Percentiles rank a stretch among this genome's conserved stretches.
Evolutionary conservation across 92 coral and sea anemone genomes (phyloP).

Genomic region (Porites cylindrica): DNA sequence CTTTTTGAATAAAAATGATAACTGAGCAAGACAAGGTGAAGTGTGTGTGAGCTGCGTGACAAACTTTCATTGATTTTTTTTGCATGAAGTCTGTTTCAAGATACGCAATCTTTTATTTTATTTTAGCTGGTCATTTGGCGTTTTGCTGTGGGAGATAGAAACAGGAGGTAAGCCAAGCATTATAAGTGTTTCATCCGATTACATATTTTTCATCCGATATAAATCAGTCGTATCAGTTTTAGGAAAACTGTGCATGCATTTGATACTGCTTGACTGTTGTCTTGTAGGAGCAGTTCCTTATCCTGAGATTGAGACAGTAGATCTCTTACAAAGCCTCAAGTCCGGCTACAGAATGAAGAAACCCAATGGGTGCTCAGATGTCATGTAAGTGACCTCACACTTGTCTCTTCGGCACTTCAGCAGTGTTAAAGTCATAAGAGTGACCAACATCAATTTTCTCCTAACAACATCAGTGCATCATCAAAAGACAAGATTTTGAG

Average conservation of each 20-base stretch:
- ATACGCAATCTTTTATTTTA: neutral
- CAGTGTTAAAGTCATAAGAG: no score
- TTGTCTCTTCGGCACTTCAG: no score
- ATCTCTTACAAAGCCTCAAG: conserved; percentile 61
- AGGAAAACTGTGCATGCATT: neutral
- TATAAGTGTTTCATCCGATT: neutral
- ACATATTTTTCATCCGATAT: neutral
- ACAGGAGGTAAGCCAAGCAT: conserved; percentile 70
- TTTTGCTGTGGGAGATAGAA: conserved; percentile 84
- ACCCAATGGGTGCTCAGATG: conserved; percentile 63
- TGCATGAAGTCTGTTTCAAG: no score
- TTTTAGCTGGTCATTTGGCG: conserved; percentile 85
- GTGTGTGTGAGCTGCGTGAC: no score
- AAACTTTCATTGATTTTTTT: no score
- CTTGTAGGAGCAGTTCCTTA: conserved; percentile 72
- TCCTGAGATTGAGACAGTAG: conserved; percentile 52
- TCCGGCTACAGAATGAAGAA: conserved; percentile 70
- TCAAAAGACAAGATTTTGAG: no score
- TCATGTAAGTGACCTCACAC: conserved; percentile 53
- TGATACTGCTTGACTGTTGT: neutral
- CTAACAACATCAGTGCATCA: no score
- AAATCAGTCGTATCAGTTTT: neutral
- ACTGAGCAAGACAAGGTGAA: no score
- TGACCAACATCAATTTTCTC: no score
- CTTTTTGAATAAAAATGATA: no score